Evolutionary conservation across 1,140 invertebrate genomes (phyloP).

Genomic region (Saxidomus purpurata): DNA sequence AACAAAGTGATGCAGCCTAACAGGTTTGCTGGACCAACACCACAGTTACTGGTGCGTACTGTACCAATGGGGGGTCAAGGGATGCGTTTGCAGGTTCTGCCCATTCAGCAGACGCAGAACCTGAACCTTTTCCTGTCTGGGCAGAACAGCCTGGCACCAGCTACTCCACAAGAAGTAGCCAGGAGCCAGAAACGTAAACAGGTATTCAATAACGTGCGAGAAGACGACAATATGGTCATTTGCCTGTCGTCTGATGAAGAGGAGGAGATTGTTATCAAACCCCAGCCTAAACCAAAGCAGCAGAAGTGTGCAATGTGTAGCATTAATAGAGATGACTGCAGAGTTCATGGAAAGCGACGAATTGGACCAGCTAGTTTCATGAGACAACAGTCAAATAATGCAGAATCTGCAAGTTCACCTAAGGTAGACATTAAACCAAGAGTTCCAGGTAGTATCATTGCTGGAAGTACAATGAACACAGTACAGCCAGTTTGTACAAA

Average conservation of each 20-base stretch:
- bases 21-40: constrained; percentile 12
- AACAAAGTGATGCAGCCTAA: background rate
- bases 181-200: constrained; percentile 60
- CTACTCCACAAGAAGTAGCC: background rate
- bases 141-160: background rate
- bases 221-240: constrained; percentile 57
- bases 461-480: background rate
- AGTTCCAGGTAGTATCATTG: background rate
- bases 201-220: constrained; percentile 45
- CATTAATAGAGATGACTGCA: background rate
- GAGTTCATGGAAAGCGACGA: constrained; percentile 2
- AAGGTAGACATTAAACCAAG: background rate
- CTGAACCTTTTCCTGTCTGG: background rate
- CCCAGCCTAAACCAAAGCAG: background rate
- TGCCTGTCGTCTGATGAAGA: constrained; percentile 62
- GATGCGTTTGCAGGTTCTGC: constrained; percentile 50
- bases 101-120: constrained; percentile 3
- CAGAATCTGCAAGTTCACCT: background rate
- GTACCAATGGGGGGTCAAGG: constrained; percentile 13
- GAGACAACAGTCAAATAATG: background rate
- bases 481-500: background rate
- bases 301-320: background rate
- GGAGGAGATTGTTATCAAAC: background rate
- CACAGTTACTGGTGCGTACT: constrained; percentile 49
- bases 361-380: constrained; percentile 57